Evolutionary conservation across 2,113 vertebrate genomes (phyloP).

Genomic region (Psilopsiagon aurifrons): DNA sequence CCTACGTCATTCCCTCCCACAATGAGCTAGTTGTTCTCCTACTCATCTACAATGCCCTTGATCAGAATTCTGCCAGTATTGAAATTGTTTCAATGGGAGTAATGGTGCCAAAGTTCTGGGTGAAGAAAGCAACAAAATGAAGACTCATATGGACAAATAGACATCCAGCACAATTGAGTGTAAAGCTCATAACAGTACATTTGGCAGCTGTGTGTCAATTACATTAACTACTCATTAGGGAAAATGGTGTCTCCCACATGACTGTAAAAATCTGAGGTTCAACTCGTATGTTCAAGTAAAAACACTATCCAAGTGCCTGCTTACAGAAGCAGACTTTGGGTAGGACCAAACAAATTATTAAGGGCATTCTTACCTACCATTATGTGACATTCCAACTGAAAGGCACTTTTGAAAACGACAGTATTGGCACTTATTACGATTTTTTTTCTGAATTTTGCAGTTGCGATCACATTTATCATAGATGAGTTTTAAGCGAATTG

Average conservation of each 20-base stretch:
- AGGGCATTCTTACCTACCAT: slow-evolving; percentile 83
- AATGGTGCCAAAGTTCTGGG: background rate
- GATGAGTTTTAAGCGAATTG: slow-evolving; percentile 91
- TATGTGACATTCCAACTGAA: slow-evolving; percentile 97
- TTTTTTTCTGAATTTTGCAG: slow-evolving; percentile 99
- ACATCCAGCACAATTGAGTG: background rate
- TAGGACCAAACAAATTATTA: slow-evolving; percentile 2
- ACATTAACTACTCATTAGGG: background rate
- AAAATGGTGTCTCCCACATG: background rate
- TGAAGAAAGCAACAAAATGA: background rate
- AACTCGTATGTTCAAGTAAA: background rate
- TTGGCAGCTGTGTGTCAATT: background rate
- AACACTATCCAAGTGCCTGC: background rate
- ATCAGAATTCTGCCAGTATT: background rate
- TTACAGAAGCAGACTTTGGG: background rate
- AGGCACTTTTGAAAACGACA: slow-evolving; percentile 99
- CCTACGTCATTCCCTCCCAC: background rate
- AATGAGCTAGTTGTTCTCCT: background rate
- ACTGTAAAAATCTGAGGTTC: background rate
- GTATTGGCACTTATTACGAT: slow-evolving; percentile 98
- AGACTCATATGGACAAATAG: background rate
- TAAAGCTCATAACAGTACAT: background rate
- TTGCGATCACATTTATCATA: slow-evolving; percentile 91
- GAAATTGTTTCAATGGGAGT: background rate
- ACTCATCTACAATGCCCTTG: background rate